Conservation (phyloP, 2,113 vertebrate genomes). For the Nasalis larvatus region DNA sequence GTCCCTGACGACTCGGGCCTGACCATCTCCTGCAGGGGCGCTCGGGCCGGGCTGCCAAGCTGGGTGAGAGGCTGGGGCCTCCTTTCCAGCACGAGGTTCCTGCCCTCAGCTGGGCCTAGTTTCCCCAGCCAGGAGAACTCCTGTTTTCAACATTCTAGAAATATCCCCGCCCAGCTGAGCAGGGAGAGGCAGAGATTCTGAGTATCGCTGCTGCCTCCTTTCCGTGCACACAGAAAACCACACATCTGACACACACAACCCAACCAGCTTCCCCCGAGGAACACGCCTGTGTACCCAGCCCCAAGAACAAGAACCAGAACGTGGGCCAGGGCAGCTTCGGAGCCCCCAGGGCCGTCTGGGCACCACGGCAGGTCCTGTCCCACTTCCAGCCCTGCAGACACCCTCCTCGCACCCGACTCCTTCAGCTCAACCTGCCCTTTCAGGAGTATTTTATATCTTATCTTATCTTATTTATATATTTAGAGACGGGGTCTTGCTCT, state of each 20-base stretch:
- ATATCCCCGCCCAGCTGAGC: rapidly evolving
- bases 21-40: background rate
- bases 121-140: background rate
- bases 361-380: rapidly evolving
- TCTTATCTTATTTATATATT: too few relatives aligned
- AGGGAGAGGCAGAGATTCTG: rapidly evolving
- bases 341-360: background rate
- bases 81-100: too few relatives aligned
- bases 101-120: background rate
- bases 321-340: rapidly evolving
- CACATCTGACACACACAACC: background rate
- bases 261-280: background rate
- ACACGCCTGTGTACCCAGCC: background rate
- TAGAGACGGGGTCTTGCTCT: too few relatives aligned
- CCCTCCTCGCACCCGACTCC: too few relatives aligned
- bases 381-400: background rate
- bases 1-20: too few relatives aligned
- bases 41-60: background rate
- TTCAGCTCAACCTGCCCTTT: background rate
- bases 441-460: too few relatives aligned
- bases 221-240: background rate
- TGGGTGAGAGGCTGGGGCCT: background rate
- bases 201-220: background rate
- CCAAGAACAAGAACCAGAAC: background rate
- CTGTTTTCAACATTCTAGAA: background rate